Conservation (phyloP, 2,888 invertebrate species). For the Volucella inanis region DNA sequence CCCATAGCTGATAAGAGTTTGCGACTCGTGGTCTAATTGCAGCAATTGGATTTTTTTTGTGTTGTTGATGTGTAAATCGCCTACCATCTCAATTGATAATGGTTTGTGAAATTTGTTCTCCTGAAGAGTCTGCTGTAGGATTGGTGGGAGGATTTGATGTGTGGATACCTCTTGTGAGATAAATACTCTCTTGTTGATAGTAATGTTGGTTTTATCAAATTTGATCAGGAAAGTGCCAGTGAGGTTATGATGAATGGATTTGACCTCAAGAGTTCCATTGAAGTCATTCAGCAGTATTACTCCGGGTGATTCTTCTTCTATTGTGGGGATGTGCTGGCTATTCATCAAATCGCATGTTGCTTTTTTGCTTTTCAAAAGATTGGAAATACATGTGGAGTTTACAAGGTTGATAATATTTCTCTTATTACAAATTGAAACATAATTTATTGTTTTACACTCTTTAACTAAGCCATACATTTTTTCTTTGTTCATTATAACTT, state of each 20-base stretch:
- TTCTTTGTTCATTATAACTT: too few species aligned
- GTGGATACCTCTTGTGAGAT: not conserved
- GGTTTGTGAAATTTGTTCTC: not conserved
- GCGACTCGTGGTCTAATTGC: not conserved
- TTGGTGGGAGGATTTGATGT: conserved; percentile 2
- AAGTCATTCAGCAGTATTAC: conserved; percentile 35
- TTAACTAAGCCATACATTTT: too few species aligned
- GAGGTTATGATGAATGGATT: conserved; percentile 13
- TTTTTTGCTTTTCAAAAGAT: conserved; percentile 8
- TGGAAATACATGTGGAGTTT: not conserved
- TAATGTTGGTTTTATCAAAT: conserved; percentile 14
- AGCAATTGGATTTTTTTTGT: too few species aligned
- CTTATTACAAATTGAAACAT: conserved; percentile 26
- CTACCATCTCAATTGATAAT: not conserved
- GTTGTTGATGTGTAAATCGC: not conserved
- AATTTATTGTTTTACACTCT: conserved; percentile 26
- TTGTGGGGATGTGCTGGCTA: conserved; percentile 17
- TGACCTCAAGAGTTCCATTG: conserved; percentile 18
- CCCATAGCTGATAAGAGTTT: conserved; percentile 14
- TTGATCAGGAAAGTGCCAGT: conserved; percentile 28
- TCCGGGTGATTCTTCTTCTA: conserved; percentile 28
- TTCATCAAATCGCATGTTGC: conserved; percentile 24
- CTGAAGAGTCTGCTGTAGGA: conserved; percentile 4
- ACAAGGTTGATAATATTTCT: conserved; percentile 21
- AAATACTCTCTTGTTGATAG: conserved; percentile 19